Evolutionary conservation across 2,888 invertebrate genomes (phyloP).

Genomic region (Orchesellides sinensis): DNA sequence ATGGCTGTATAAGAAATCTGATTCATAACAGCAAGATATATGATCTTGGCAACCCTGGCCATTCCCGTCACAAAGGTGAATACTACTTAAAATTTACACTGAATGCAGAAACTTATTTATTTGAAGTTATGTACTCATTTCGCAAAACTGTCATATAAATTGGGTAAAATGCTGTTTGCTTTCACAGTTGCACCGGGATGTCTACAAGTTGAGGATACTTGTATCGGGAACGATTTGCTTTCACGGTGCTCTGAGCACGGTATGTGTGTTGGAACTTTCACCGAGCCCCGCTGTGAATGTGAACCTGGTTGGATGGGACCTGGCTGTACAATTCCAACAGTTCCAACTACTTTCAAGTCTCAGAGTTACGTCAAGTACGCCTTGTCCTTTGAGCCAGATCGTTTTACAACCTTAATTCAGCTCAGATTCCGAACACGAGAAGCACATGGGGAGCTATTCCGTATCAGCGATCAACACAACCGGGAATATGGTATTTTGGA

Average conservation of each 20-base stretch:
- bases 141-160: neutral
- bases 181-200: slow-evolving; percentile 81
- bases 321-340: slow-evolving; percentile 89
- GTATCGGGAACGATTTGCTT: slow-evolving; percentile 89
- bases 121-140: neutral
- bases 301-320: slow-evolving; percentile 97
- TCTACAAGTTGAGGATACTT: slow-evolving; percentile 94
- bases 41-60: slow-evolving; percentile 95
- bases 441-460: slow-evolving; percentile 94
- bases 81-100: neutral
- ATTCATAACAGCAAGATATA: slow-evolving; percentile 96
- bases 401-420: slow-evolving; percentile 95
- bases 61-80: slow-evolving; percentile 82
- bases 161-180: neutral
- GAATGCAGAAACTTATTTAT: neutral
- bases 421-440: slow-evolving; percentile 95
- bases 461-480: slow-evolving; percentile 95
- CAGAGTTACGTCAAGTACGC: slow-evolving; percentile 98
- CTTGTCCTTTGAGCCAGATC: slow-evolving; percentile 93
- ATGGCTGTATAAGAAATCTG: slow-evolving; percentile 96
- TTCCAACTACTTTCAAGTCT: slow-evolving; percentile 93
- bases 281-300: slow-evolving; percentile 89
- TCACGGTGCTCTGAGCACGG: slow-evolving; percentile 95
- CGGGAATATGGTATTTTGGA: slow-evolving; percentile 94
- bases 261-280: slow-evolving; percentile 94